These are phyloP conservation scores for Leptinotarsa lineolata DNA, from an alignment of 1,140 invertebrate species.

Conservation along the genomic window DNA sequence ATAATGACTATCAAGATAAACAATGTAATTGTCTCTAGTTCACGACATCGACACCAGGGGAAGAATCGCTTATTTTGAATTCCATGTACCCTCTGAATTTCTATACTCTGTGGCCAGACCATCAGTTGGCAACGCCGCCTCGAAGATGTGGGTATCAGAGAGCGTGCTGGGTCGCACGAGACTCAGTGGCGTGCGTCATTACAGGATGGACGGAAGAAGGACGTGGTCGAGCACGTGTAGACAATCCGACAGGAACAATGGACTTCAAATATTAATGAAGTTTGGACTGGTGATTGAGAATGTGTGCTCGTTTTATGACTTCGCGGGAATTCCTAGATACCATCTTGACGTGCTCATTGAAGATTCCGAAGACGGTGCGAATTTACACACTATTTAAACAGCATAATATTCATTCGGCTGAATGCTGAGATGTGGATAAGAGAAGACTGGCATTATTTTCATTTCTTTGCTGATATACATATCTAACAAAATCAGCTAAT, in stretches of 20 bases:
- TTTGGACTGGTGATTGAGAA: constrained; percentile 22
- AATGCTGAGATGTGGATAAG: too few relatives aligned
- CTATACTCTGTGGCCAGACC: not conserved
- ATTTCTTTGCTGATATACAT: too few relatives aligned
- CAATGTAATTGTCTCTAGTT: too few relatives aligned
- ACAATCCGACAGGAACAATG: constrained; percentile 30
- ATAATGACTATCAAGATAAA: too few relatives aligned
- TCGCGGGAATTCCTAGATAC: constrained; percentile 31
- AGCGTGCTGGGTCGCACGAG: constrained; percentile 22
- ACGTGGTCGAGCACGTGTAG: constrained; percentile 31
- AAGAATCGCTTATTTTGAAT: too few relatives aligned
- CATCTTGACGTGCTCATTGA: constrained; percentile 17
- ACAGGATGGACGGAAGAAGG: constrained; percentile 24
- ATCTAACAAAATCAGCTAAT: too few relatives aligned
- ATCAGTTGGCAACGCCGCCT: not conserved
- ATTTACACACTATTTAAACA: constrained; percentile 24
- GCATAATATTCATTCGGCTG: not conserved
- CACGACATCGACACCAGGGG: too few relatives aligned
- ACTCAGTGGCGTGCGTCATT: constrained; percentile 27
- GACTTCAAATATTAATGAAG: constrained; percentile 33
- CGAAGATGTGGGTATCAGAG: constrained; percentile 14
- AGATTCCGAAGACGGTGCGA: not conserved
- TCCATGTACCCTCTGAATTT: too few relatives aligned
- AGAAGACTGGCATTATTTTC: too few relatives aligned
- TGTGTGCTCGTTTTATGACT: constrained; percentile 28